Base-by-base conservation (phyloP, 2,797 vertebrate species). In the Danio tinwini region DNA sequence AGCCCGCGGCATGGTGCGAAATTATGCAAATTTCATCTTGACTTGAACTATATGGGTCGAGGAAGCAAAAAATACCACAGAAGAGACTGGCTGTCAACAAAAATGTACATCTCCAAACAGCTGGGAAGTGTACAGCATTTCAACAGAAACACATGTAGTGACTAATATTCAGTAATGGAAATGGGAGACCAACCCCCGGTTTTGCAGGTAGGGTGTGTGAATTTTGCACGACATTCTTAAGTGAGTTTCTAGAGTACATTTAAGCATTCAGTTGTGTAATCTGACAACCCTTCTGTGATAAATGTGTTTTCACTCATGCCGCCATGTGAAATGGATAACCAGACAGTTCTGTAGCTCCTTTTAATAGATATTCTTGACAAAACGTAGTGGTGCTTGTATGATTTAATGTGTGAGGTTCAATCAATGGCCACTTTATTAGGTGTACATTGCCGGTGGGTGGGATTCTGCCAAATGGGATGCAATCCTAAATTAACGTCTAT, bases 1-100 rank as follows among this genome's bases (percentile, higher is more conserved):
- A 70, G 64, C 71, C 72, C 69, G 50, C 9, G 7, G 73, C 69
- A 59, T 50, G 79, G 11, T 47, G 79, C 73, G 58, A 58, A 74
- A 82, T 82, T 81, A 82, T 82, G 59, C 8, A 74, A 62, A 82
- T 82, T 64, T 56, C 4, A 44, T 19, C 45, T 21, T 49, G 37
- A 45, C 44, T 71, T 40, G 45, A 37, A 63, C 16, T 16, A 12
- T 14, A 68, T 9, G 1, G 37, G n/a, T 42, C 4, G 1, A 55
- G 6, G 49, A 64, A 52, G 42, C 8, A 50, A 52, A 47, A n/a
- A 16, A 78, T 44, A 61, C 14, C 45, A 64, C 17, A 12, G 9
- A 19, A 53, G 19, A 4, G 47, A 50, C 53, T 73, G 70, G 19
- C 17, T 59, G 11, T 59, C 19, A 73, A 47, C 55, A n/a, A 42